phyloP scores from a whole-genome alignment of 1,140 invertebrate genomes.

The Apis dorsata region DNA sequence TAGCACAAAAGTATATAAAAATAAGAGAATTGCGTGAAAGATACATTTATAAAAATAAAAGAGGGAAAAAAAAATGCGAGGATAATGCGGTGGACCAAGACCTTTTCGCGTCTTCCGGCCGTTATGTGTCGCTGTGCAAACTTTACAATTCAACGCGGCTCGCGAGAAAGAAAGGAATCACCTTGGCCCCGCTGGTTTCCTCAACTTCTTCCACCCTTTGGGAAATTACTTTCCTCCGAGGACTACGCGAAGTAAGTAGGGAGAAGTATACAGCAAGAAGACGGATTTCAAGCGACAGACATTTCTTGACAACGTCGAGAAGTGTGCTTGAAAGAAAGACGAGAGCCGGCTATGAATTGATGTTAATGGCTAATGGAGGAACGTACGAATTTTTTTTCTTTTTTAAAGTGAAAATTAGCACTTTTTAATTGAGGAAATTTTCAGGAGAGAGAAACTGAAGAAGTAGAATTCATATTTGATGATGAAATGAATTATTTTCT shows the following conservation, averaged over 20 bases:
- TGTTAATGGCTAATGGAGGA: not conserved
- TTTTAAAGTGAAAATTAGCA: not conserved
- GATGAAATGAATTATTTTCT: too few relatives aligned
- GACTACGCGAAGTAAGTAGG: constrained; percentile 29
- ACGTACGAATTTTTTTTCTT: not conserved
- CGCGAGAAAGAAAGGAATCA: constrained; percentile 9
- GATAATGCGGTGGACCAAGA: too few relatives aligned
- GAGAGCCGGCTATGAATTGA: not conserved
- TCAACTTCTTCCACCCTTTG: constrained; percentile 42
- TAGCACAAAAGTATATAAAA: too few relatives aligned
- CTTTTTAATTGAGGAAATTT: too few relatives aligned
- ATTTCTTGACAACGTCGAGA: not conserved
- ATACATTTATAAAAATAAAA: not conserved
- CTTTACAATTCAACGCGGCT: not conserved
- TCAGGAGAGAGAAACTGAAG: not conserved
- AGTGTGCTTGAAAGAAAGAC: not conserved
- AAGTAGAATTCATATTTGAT: not conserved
- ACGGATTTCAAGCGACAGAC: not conserved
- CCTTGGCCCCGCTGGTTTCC: not conserved
- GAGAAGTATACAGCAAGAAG: not conserved
- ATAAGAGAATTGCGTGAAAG: too few relatives aligned
- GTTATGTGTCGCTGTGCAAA: too few relatives aligned
- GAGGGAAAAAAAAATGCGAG: not conserved
- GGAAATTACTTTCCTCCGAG: constrained; percentile 51
- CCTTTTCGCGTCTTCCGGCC: not conserved